Conservation (phyloP, 1,140 invertebrate species). For the Conus betulinus region DNA sequence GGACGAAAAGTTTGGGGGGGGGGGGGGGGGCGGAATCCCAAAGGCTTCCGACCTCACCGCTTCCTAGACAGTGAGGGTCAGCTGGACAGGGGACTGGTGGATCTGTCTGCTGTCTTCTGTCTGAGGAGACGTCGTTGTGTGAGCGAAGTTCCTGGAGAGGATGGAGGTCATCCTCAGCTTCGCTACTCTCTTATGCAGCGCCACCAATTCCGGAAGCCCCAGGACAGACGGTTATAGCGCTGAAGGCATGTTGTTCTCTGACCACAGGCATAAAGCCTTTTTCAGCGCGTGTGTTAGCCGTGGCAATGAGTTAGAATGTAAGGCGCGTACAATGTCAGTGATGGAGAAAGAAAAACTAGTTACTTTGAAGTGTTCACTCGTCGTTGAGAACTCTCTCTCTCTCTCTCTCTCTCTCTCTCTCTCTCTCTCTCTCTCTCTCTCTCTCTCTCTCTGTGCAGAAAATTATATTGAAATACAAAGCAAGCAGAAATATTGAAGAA, state of each 20-base stretch:
- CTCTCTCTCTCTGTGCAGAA: too few species aligned
- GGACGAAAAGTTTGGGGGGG: slow-evolving; percentile 74
- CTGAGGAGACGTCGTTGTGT: slow-evolving; percentile 52
- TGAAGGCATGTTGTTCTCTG: slow-evolving; percentile 17
- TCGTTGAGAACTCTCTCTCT: too few species aligned
- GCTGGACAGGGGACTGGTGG: slow-evolving; percentile 57
- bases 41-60: slow-evolving; percentile 84
- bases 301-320: too few species aligned
- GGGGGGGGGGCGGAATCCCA: slow-evolving; percentile 81
- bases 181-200: slow-evolving; percentile 46
- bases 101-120: slow-evolving; percentile 41
- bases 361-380: too few species aligned
- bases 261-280: slow-evolving; percentile 25
- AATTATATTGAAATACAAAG: too few species aligned
- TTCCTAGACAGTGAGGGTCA: slow-evolving; percentile 83
- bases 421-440: too few species aligned
- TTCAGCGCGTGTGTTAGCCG: background rate
- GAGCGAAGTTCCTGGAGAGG: slow-evolving; percentile 55
- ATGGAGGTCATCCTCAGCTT: slow-evolving; percentile 56
- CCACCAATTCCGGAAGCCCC: slow-evolving; percentile 41
- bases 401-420: too few species aligned
- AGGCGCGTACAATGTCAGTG: too few species aligned
- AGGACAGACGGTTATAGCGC: slow-evolving; percentile 8
- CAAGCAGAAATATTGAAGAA: too few species aligned
- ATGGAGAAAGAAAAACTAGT: too few species aligned